phyloP scores from a whole-genome alignment of 2,797 vertebrate species.

The Ctenochaetus hawaiiensis region DNA sequence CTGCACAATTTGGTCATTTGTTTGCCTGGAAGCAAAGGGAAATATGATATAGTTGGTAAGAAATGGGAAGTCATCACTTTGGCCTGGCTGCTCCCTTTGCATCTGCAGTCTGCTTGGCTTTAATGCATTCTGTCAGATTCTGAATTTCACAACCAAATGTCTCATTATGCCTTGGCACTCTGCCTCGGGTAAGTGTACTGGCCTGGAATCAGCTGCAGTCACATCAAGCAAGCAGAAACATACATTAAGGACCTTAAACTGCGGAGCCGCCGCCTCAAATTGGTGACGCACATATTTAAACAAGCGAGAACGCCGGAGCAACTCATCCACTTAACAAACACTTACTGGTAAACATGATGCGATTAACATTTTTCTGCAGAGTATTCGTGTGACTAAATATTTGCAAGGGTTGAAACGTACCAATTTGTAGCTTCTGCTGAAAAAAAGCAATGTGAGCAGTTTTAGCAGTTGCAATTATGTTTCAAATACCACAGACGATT shows the following conservation, averaged over 20 bases:
- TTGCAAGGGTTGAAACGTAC: conserved; percentile 42
- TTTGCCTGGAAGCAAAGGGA: conserved; percentile 61
- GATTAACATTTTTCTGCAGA: conserved; percentile 60
- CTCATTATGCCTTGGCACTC: conserved; percentile 82
- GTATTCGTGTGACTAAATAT: conserved; percentile 56
- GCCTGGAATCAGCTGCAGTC: conserved; percentile 77
- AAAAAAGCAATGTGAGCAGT: conserved; percentile 35
- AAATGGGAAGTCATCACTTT: conserved; percentile 78
- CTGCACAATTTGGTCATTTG: conserved; percentile 57
- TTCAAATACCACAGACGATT: not conserved
- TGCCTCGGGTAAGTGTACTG: conserved; percentile 77
- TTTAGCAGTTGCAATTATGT: conserved; percentile 6
- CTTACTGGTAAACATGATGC: conserved; percentile 68
- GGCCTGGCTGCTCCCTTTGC: conserved; percentile 67
- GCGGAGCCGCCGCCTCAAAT: conserved; percentile 53
- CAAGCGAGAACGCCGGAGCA: conserved; percentile 41
- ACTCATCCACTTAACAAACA: conserved; percentile 70
- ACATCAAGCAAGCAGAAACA: conserved; percentile 69
- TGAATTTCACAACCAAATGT: conserved; percentile 83
- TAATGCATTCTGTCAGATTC: conserved; percentile 86
- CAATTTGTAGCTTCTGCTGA: conserved; percentile 46
- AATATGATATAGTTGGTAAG: conserved; percentile 67
- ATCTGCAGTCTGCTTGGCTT: conserved; percentile 79
- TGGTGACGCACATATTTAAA: conserved; percentile 65
- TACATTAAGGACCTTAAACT: conserved; percentile 65